phyloP scores from a whole-genome alignment of 2,888 invertebrate genomes.

The Antheraea assamensis region DNA sequence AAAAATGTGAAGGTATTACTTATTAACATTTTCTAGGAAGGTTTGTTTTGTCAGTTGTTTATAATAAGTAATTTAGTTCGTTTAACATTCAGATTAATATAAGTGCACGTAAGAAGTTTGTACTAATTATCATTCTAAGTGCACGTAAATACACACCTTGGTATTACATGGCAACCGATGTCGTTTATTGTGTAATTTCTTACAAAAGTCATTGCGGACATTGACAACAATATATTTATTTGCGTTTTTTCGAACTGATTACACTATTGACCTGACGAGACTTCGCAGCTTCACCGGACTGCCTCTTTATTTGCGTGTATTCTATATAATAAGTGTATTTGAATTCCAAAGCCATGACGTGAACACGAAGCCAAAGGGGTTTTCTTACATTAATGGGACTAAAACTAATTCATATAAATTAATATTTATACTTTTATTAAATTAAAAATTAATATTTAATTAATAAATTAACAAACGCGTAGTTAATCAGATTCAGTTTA shows the following conservation, averaged over 20 bases:
- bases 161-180: background rate
- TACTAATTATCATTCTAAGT: background rate
- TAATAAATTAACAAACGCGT: no score
- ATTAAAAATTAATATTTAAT: no score
- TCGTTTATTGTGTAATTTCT: constrained; percentile 18
- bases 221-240: background rate
- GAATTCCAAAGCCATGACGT: background rate
- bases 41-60: no score
- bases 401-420: background rate
- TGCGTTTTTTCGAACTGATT: no score
- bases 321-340: background rate
- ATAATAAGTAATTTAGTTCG: background rate
- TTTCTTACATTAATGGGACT: background rate
- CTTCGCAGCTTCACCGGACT: no score
- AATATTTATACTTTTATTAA: background rate
- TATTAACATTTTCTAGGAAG: background rate
- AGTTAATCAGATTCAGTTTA: background rate
- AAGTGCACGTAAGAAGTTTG: background rate
- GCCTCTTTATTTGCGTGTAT: no score
- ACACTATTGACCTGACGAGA: no score
- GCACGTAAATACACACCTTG: constrained; percentile 3
- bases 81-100: background rate
- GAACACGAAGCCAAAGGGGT: background rate
- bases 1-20: background rate
- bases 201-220: background rate